phyloP scores from a whole-genome alignment of 2,888 invertebrate species.

The Ormia ochracea region DNA sequence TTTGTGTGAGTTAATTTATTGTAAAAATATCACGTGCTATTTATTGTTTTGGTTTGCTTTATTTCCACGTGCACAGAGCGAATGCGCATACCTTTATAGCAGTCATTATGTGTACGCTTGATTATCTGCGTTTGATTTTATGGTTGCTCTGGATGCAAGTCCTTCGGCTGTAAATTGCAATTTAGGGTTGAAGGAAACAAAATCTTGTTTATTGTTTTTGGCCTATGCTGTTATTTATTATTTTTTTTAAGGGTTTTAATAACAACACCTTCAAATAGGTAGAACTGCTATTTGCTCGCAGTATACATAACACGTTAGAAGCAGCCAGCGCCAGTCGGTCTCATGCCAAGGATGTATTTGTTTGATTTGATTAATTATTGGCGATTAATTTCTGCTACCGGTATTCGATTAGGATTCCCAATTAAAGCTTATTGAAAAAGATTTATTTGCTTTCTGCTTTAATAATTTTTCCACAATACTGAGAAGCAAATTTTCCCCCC shows the following conservation, averaged over 20 bases:
- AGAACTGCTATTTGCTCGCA: constrained; percentile 39
- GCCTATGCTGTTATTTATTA: constrained; percentile 1
- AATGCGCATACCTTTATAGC: constrained; percentile 50
- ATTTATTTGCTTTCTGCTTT: neutral
- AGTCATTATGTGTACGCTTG: neutral
- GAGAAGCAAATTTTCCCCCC: no score
- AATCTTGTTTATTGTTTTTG: constrained; percentile 29
- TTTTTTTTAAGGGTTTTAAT: constrained; percentile 15
- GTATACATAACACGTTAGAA: constrained; percentile 12
- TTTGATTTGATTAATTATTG: neutral
- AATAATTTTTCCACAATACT: no score
- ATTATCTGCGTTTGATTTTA: neutral
- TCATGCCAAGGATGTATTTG: constrained; percentile 34
- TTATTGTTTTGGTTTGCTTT: constrained; percentile 32
- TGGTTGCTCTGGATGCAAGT: constrained; percentile 4
- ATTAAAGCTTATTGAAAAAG: neutral
- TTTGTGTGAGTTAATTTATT: constrained; percentile 11
- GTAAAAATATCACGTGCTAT: constrained; percentile 58
- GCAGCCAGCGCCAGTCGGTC: constrained; percentile 51
- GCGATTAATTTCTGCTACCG: neutral
- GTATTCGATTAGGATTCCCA: neutral
- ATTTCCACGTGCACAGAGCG: constrained; percentile 40
- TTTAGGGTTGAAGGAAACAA: constrained; percentile 54
- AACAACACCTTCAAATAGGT: constrained; percentile 52
- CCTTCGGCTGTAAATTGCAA: constrained; percentile 34